Conservation (phyloP, 2,797 vertebrate genomes). For the Myotis daubentonii region DNA sequence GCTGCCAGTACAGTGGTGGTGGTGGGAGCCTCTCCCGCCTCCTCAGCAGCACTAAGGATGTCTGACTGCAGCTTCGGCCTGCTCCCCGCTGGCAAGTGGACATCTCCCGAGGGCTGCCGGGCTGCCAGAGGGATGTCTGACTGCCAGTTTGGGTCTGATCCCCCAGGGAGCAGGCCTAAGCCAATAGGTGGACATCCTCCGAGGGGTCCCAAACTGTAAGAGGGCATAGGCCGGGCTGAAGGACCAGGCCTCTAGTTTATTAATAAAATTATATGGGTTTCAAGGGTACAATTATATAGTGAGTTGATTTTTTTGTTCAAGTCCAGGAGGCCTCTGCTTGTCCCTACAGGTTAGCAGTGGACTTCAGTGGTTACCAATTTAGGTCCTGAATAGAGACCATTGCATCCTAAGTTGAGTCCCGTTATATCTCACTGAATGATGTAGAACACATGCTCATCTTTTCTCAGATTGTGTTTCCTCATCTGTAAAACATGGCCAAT, state of each 20-base stretch:
- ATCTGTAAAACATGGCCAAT: neutral
- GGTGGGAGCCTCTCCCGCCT: no score
- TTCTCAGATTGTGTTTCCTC: neutral
- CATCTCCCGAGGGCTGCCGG: no score
- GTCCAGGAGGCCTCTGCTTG: neutral
- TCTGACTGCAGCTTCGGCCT: no score
- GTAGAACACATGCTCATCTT: neutral
- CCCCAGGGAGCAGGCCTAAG: no score
- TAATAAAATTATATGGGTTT: neutral
- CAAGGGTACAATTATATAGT: neutral
- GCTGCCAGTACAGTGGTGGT: no score
- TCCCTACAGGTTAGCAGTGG: neutral
- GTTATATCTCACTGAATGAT: neutral
- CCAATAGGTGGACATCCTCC: no score
- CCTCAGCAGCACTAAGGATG: no score
- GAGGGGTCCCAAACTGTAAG: no score
- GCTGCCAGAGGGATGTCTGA: no score
- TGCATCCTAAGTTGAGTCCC: neutral
- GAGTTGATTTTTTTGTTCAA: neutral
- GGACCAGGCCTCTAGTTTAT: neutral
- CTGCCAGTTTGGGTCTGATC: no score
- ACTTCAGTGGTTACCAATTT: neutral
- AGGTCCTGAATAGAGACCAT: neutral
- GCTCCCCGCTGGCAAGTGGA: no score
- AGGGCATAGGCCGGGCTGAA: no score